These are phyloP conservation scores for Tetheella fluctuosa DNA, from an alignment of 2,888 invertebrate species.

Conservation along the genomic window DNA sequence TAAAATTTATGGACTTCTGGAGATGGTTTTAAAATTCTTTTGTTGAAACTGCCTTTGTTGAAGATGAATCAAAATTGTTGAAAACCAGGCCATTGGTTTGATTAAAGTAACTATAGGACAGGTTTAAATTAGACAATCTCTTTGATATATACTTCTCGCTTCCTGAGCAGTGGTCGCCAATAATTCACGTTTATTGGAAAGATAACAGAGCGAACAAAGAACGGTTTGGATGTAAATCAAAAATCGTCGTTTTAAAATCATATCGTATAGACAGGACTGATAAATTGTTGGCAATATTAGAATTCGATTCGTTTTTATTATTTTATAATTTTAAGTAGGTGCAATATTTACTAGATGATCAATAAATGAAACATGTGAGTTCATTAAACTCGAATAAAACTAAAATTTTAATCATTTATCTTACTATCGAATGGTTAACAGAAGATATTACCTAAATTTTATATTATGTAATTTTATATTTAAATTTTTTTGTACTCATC, in stretches of 20 bases:
- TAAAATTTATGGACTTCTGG: constrained; percentile 24
- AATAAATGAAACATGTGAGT: no score
- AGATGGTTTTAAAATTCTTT: constrained; percentile 18
- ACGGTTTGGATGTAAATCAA: constrained; percentile 66
- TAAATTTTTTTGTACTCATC: no score
- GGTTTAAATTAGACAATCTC: constrained; percentile 79
- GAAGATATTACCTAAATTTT: no score
- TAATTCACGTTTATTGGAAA: constrained; percentile 79
- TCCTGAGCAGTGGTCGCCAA: constrained; percentile 66
- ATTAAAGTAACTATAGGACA: constrained; percentile 43
- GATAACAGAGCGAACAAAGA: constrained; percentile 76
- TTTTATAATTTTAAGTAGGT: background rate
- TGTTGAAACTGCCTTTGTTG: constrained; percentile 13
- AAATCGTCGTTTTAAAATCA: constrained; percentile 59
- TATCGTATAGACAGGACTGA: constrained; percentile 27
- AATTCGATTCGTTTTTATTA: background rate
- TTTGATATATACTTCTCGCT: constrained; percentile 69
- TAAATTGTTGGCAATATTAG: constrained; percentile 9
- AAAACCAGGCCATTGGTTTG: background rate
- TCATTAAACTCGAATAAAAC: no score
- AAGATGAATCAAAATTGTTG: background rate
- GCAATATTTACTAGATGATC: no score
- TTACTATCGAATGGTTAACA: no score
- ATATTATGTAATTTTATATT: no score
- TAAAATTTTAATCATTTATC: no score